Evolutionary conservation across 2,888 invertebrate genomes (phyloP).

Genomic region (Marronus borbonicus): DNA sequence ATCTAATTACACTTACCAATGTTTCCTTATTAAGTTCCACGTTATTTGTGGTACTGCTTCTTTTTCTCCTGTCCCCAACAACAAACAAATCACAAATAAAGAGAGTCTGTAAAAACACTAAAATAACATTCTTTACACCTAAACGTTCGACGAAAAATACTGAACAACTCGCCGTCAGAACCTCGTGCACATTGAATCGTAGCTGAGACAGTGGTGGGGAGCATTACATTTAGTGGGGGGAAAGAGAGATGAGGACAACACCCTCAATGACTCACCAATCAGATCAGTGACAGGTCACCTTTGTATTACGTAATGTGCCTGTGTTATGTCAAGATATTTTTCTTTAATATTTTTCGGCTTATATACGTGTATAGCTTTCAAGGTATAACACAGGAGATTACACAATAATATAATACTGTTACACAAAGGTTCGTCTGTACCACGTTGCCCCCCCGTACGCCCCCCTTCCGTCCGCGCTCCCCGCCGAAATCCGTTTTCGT

Average conservation of each 20-base stretch:
- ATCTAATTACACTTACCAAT: conserved; percentile 31
- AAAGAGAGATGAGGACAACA: conserved; percentile 70
- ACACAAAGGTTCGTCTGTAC: conserved; percentile 27
- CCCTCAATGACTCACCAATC: conserved; percentile 72
- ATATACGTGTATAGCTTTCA: conserved; percentile 16
- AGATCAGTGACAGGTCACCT: conserved; percentile 72
- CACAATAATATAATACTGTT: conserved; percentile 19
- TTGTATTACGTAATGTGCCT: conserved; percentile 68
- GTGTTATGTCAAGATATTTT: conserved; percentile 54
- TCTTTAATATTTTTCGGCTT: conserved; percentile 39
- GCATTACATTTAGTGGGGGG: conserved; percentile 59
- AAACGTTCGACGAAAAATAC: conserved; percentile 37
- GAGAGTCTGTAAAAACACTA: conserved; percentile 43
- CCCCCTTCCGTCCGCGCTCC: background rate
- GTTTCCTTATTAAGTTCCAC: conserved; percentile 26
- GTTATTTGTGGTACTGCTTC: background rate
- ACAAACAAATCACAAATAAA: conserved; percentile 40
- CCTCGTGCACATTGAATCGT: conserved; percentile 58
- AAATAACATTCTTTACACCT: conserved; percentile 43
- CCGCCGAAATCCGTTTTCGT: background rate
- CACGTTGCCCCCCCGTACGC: background rate
- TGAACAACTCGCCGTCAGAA: conserved; percentile 49
- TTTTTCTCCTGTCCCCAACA: conserved; percentile 18
- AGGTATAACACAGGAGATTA: conserved; percentile 29
- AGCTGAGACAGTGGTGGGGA: conserved; percentile 57